Evolutionary conservation across 2,797 vertebrate genomes (phyloP).

Genomic region (Sebastes oblongus): DNA sequence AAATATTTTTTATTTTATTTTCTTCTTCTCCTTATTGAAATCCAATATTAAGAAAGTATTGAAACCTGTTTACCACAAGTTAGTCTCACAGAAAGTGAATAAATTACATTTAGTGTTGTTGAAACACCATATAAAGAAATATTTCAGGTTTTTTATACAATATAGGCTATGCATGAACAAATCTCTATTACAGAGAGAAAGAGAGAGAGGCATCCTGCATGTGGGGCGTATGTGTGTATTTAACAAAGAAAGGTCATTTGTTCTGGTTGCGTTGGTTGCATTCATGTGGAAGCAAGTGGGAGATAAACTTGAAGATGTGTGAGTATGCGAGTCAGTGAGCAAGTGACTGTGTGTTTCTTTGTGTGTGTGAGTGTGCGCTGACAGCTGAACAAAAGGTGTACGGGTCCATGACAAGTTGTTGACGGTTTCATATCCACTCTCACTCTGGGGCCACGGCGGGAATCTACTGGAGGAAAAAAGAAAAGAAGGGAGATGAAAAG

Average conservation of each 20-base stretch:
- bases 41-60: neutral
- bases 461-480: slow-evolving; percentile 17
- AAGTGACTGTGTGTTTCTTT: neutral
- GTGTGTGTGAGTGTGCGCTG: neutral
- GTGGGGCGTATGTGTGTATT: neutral
- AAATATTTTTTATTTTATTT: too few species aligned
- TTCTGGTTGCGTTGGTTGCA: neutral
- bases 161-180: neutral
- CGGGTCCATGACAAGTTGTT: slow-evolving; percentile 44
- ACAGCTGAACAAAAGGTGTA: slow-evolving; percentile 43
- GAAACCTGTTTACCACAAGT: neutral
- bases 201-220: neutral
- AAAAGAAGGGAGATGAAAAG: slow-evolving; percentile 28
- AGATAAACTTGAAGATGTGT: slow-evolving; percentile 3
- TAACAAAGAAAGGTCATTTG: neutral
- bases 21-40: neutral
- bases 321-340: neutral
- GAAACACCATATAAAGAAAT: neutral
- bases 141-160: neutral
- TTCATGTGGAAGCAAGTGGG: neutral
- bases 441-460: slow-evolving; percentile 40
- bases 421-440: slow-evolving; percentile 43
- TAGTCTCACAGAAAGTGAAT: neutral
- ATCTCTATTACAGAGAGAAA: neutral
- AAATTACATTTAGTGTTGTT: neutral